Conservation (phyloP, 2,888 invertebrate species). For the Euzetes globulus region DNA sequence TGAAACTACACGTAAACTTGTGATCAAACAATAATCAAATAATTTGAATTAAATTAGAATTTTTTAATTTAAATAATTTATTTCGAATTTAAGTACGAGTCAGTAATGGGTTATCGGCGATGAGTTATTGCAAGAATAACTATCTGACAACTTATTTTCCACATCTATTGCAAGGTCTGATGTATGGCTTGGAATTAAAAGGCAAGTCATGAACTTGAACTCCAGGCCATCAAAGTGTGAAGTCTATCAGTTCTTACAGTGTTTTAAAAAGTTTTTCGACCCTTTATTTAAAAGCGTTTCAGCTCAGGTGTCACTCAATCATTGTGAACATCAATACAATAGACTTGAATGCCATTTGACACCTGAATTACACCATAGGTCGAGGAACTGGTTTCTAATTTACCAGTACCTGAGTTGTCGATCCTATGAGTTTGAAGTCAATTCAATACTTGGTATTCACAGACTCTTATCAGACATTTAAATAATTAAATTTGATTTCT, state of each 20-base stretch:
- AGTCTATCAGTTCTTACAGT: too few relatives aligned
- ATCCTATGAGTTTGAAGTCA: background rate
- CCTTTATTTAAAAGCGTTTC: background rate
- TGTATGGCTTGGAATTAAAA: background rate
- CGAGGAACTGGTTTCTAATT: background rate
- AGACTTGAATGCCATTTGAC: background rate
- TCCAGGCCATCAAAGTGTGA: background rate
- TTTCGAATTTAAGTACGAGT: too few relatives aligned
- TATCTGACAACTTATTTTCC: background rate
- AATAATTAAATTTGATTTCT: background rate
- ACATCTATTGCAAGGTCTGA: background rate
- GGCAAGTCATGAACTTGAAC: conserved; percentile 20
- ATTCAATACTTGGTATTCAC: background rate
- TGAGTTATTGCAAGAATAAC: too few relatives aligned
- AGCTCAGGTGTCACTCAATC: background rate
- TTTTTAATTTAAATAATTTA: background rate
- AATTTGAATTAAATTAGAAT: background rate
- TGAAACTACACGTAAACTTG: background rate
- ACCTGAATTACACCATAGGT: background rate
- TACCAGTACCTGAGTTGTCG: background rate
- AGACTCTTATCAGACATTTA: background rate
- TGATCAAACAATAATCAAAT: conserved; percentile 4
- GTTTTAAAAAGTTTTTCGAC: background rate
- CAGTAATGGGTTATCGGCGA: too few relatives aligned
- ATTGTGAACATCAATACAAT: background rate